These are phyloP conservation scores for Nilaparvata lugens DNA, from an alignment of 1,140 invertebrate species.

Conservation along the genomic window DNA sequence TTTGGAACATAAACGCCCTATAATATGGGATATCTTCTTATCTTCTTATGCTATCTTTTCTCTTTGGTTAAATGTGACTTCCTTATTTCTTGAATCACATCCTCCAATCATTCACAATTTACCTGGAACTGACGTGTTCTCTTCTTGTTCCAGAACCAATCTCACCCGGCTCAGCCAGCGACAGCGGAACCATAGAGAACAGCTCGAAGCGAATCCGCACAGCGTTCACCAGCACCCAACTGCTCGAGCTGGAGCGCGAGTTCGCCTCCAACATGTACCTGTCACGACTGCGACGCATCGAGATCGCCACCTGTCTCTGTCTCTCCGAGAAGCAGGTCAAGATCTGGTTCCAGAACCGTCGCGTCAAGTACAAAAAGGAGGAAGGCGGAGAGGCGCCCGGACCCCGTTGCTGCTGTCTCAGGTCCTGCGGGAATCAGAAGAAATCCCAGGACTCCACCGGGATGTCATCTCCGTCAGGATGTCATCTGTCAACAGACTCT, in stretches of 20 bases:
- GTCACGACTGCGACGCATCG: conserved; percentile 92
- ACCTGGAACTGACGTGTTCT: no score
- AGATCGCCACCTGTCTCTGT: conserved; percentile 94
- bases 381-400: conserved; percentile 10
- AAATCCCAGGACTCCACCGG: neutral
- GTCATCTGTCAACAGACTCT: no score
- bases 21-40: no score
- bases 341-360: conserved; percentile 98
- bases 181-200: conserved; percentile 64
- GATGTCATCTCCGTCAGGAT: no score
- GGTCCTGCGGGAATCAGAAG: conserved; percentile 7
- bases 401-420: conserved; percentile 17
- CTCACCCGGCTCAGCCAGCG: neutral
- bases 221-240: conserved; percentile 98
- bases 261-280: conserved; percentile 99
- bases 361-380: conserved; percentile 98
- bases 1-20: no score
- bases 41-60: no score
- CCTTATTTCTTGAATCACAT: no score
- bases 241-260: conserved; percentile 94
- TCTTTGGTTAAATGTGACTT: no score
- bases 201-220: conserved; percentile 38
- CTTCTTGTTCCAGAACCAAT: conserved; percentile 8
- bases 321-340: conserved; percentile 97
- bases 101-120: no score